These are phyloP conservation scores for Cosmorhoe ocellata DNA, from an alignment of 2,888 invertebrate species.

Conservation along the genomic window DNA sequence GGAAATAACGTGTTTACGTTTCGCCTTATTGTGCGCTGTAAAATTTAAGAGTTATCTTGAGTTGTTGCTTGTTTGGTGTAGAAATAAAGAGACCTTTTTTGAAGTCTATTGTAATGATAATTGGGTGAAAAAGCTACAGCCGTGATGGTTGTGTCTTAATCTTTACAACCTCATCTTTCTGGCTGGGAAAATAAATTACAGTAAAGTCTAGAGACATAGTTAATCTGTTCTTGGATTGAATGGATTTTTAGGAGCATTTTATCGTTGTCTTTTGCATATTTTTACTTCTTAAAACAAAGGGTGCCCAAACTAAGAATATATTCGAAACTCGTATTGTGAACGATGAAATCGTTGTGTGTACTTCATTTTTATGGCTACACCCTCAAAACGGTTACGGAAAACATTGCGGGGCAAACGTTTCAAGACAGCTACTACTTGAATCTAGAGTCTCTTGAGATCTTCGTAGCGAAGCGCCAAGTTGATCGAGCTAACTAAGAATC, in stretches of 20 bases:
- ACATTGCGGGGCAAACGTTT: constrained; percentile 4
- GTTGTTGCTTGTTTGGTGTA: constrained; percentile 17
- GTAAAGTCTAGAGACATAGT: no score
- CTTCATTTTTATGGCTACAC: background rate
- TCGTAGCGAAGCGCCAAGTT: constrained; percentile 4
- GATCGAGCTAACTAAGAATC: constrained; percentile 12
- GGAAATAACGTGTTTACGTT: constrained; percentile 27
- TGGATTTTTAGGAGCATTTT: no score
- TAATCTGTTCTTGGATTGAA: no score
- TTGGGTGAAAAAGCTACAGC: background rate
- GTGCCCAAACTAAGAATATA: no score
- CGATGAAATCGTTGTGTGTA: background rate
- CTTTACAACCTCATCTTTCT: no score
- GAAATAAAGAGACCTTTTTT: constrained; percentile 18
- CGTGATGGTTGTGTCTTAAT: background rate
- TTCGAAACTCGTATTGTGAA: no score
- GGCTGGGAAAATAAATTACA: no score
- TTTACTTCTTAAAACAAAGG: no score
- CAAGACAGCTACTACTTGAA: constrained; percentile 8
- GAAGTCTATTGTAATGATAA: constrained; percentile 14
- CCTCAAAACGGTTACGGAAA: constrained; percentile 2
- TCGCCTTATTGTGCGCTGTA: constrained; percentile 17
- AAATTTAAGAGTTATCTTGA: constrained; percentile 21
- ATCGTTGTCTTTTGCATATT: no score
- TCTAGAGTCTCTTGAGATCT: constrained; percentile 4